These are phyloP conservation scores for Grus americana DNA, from an alignment of 2,113 vertebrate genomes.

Conservation along the genomic window DNA sequence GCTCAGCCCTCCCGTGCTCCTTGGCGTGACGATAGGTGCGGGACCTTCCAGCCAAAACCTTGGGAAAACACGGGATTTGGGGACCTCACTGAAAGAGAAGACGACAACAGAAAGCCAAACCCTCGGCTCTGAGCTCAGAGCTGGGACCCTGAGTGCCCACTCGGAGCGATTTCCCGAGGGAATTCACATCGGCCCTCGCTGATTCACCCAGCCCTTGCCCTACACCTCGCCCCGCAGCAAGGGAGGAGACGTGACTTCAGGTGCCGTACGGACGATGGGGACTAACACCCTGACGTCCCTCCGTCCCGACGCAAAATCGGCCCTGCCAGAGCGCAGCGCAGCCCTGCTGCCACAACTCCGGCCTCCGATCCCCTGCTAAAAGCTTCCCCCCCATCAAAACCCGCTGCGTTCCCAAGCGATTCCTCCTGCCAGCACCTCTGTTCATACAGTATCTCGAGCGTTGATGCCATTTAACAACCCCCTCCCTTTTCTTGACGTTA, in stretches of 20 bases:
- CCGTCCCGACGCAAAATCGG: background rate
- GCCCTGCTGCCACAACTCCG: accelerated
- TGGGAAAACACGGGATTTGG: background rate
- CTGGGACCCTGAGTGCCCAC: background rate
- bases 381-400: background rate
- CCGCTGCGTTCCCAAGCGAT: background rate
- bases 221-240: accelerated
- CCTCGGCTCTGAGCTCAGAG: background rate
- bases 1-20: background rate
- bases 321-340: background rate
- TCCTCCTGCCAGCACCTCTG: background rate
- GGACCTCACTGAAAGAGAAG: background rate
- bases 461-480: background rate
- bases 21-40: accelerated
- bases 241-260: background rate
- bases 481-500: background rate
- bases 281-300: background rate
- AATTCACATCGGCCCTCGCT: background rate
- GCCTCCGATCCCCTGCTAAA: background rate
- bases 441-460: accelerated
- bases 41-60: background rate
- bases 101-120: background rate
- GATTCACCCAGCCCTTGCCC: background rate
- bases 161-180: accelerated
- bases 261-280: background rate